These are phyloP conservation scores for Eristalinus sepulchralis DNA, from an alignment of 2,888 invertebrate genomes.

Conservation along the genomic window DNA sequence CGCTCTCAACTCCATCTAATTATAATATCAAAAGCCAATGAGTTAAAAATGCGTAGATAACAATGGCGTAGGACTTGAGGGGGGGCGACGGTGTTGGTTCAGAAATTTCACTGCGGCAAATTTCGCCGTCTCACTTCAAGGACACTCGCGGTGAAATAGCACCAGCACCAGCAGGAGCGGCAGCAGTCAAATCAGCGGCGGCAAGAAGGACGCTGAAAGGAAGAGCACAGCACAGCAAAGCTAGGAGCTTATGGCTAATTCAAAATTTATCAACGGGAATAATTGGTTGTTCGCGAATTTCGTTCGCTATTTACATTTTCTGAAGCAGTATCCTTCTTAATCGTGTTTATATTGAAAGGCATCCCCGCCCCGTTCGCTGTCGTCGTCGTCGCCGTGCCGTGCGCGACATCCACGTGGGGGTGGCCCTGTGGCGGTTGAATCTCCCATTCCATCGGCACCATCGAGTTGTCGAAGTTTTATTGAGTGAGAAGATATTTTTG, in stretches of 20 bases:
- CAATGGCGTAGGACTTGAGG: not conserved
- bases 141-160: not conserved
- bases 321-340: conserved; percentile 60
- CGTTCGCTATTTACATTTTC: conserved; percentile 63
- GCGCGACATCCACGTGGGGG: no score
- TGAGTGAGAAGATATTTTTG: conserved; percentile 65
- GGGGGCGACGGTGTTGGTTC: not conserved
- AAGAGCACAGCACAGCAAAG: not conserved
- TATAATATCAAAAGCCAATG: conserved; percentile 62
- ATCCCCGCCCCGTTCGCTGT: not conserved
- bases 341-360: conserved; percentile 59
- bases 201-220: not conserved
- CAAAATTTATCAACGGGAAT: conserved; percentile 69
- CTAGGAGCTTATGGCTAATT: conserved; percentile 64
- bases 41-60: conserved; percentile 66
- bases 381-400: not conserved
- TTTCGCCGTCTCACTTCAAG: conserved; percentile 8
- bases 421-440: not conserved
- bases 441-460: not conserved
- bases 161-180: not conserved
- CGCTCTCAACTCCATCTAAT: not conserved
- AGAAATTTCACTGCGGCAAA: conserved; percentile 45
- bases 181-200: not conserved
- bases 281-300: conserved; percentile 68
- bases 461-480: conserved; percentile 67